A percentile compares a stretch with the other conserved stretches of the same genome.
Evolutionary conservation across 1,140 invertebrate genomes (phyloP).

Genomic region (Aphelenchoides besseyi): DNA sequence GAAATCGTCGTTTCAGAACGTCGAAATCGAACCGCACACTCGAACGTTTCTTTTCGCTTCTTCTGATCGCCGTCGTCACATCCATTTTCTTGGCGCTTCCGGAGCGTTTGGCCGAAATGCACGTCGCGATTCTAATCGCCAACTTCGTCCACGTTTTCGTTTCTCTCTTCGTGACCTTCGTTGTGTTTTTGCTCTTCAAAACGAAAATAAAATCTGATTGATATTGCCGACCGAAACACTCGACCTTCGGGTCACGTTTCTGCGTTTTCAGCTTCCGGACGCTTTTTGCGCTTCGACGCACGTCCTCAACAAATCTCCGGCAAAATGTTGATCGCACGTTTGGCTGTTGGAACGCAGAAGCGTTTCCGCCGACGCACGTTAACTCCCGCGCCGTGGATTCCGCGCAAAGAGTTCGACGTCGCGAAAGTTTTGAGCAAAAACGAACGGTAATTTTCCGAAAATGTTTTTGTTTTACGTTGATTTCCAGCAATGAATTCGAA

Average conservation of each 20-base stretch:
- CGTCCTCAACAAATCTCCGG: not conserved
- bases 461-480: not conserved
- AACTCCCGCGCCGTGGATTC: constrained; percentile 34
- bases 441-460: constrained; percentile 29
- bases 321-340: not conserved
- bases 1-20: not conserved
- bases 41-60: not conserved
- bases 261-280: not conserved
- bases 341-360: not conserved
- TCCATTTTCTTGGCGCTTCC: not conserved
- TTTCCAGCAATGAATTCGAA: not conserved
- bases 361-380: constrained; percentile 21
- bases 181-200: not conserved
- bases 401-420: constrained; percentile 15
- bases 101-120: not conserved
- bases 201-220: not conserved
- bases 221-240: not conserved
- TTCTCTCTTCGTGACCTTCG: not conserved
- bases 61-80: not conserved
- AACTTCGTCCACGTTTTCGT: not conserved
- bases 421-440: constrained; percentile 15
- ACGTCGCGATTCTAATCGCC: not conserved
- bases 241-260: not conserved
- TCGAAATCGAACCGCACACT: not conserved
- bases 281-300: no score